These are phyloP conservation scores for Danio kyathit DNA, from an alignment of 2,797 vertebrate species.

Conservation along the genomic window DNA sequence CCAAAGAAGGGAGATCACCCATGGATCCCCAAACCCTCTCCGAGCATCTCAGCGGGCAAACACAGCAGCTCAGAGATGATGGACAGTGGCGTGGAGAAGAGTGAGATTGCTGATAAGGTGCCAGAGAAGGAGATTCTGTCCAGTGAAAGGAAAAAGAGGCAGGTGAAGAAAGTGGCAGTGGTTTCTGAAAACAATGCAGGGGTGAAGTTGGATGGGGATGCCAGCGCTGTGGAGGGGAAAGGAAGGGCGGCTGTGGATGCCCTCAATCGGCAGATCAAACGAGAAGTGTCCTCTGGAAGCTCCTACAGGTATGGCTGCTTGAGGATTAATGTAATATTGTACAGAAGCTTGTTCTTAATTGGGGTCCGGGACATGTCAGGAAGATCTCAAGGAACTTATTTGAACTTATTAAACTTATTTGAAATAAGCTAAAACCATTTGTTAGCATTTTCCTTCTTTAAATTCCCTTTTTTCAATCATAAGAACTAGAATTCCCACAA, in stretches of 20 bases:
- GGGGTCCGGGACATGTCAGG: not conserved
- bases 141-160: slow-evolving; percentile 76
- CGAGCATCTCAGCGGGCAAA: slow-evolving; percentile 64
- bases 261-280: slow-evolving; percentile 92
- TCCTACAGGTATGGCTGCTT: slow-evolving; percentile 89
- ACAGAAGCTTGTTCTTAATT: not conserved
- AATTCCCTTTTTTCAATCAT: no score
- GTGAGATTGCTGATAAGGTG: slow-evolving; percentile 79
- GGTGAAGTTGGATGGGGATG: slow-evolving; percentile 65
- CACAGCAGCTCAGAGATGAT: slow-evolving; percentile 60
- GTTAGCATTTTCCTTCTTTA: no score
- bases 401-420: not conserved
- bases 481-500: no score
- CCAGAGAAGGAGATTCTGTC: slow-evolving; percentile 79
- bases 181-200: slow-evolving; percentile 71
- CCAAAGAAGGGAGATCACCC: slow-evolving; percentile 91
- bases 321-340: slow-evolving; percentile 30
- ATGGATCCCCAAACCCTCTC: slow-evolving; percentile 90
- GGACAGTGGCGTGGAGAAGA: slow-evolving; percentile 80
- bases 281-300: slow-evolving; percentile 84
- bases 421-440: not conserved
- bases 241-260: slow-evolving; percentile 88
- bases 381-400: not conserved
- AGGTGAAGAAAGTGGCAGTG: slow-evolving; percentile 61
- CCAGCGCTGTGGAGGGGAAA: slow-evolving; percentile 67